Evolutionary conservation across 1,140 invertebrate genomes (phyloP), one percentile per base, ranked within the genome.

Genomic region (Theocolax elegans): DNA sequence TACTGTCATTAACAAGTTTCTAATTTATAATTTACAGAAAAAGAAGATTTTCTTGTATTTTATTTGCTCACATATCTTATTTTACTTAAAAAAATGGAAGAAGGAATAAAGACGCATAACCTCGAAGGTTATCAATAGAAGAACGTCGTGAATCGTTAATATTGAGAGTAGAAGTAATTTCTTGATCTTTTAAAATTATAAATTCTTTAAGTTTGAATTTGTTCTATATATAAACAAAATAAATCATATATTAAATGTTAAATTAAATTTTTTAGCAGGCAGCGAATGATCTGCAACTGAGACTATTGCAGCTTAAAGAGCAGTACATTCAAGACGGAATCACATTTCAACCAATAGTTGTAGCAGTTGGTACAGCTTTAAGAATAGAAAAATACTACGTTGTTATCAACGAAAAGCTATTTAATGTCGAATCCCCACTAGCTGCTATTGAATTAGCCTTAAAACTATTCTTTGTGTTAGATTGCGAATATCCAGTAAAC

Each of bases 261-360:
- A 7, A 12, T n/a, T n/a, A n/a, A n/a, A 35, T 65, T 65, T 66
- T 42, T 54, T 58, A 38, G 10, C 19, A 58, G 31, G 19, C 27
- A 21, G 31, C 54, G 3, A 58, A 58, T 23, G 54, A 58, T 1
- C 15, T 58, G 17, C 0, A 21, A 13, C 17, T 9, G 13, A 53
- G 54, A 42, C 13, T 53, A 10, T 27, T 29, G 38, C 23, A 66
- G 42, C 35, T 66, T 35, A 23, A 60, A 1, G 0, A 23, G n/a
- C 44, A 51, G 8, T 40, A 66, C 9, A 54, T 66, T 21, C n/a
- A 27, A 59, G 62, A 44, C 51, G 53, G 31, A 15, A 35, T 67
- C 3, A 72, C 70, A 2, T 48, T 72, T 0, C 70, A 72, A 40
- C 70, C 70, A 7, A 12, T 72, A 1, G 42, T 72, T 9, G 58